phyloP scores from a whole-genome alignment of 2,888 invertebrate genomes.

The Caenorhabditis sulstoni region DNA sequence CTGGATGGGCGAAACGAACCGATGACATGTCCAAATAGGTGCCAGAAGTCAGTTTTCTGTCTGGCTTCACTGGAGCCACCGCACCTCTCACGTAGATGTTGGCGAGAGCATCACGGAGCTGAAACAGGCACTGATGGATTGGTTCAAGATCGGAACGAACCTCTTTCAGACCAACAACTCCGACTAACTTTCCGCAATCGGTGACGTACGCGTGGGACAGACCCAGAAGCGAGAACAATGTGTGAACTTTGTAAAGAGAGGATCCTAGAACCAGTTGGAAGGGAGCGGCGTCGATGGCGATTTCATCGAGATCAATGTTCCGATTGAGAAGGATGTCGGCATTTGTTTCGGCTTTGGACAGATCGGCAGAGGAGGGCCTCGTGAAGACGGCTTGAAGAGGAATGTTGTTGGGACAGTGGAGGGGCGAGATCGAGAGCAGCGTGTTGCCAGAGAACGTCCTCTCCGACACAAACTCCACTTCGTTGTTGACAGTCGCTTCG shows the following conservation, averaged over 20 bases:
- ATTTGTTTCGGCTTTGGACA: constrained; percentile 55
- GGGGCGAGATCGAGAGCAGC: constrained; percentile 67
- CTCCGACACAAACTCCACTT: constrained; percentile 66
- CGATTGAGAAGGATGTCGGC: constrained; percentile 64
- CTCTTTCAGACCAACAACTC: constrained; percentile 73
- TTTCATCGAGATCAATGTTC: constrained; percentile 68
- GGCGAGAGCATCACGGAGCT: constrained; percentile 70
- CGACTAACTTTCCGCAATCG: constrained; percentile 70
- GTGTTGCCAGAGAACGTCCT: constrained; percentile 67
- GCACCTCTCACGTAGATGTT: constrained; percentile 72
- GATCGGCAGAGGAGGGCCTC: constrained; percentile 56
- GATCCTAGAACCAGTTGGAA: constrained; percentile 72
- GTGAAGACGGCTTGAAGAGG: constrained; percentile 71
- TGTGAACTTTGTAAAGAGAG: constrained; percentile 73
- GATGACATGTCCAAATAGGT: constrained; percentile 49
- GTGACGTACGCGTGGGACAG: constrained; percentile 73
- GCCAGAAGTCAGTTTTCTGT: constrained; percentile 63
- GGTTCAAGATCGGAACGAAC: constrained; percentile 16
- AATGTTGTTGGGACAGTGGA: constrained; percentile 69
- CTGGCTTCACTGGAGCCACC: constrained; percentile 61
- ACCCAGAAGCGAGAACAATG: constrained; percentile 71
- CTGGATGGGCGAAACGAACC: neutral
- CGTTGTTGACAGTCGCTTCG: constrained; percentile 30
- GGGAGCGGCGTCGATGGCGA: constrained; percentile 72
- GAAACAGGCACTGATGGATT: constrained; percentile 16